Conservation (phyloP, 2,888 invertebrate species). For the Gastracanthus pulcherrimus region DNA sequence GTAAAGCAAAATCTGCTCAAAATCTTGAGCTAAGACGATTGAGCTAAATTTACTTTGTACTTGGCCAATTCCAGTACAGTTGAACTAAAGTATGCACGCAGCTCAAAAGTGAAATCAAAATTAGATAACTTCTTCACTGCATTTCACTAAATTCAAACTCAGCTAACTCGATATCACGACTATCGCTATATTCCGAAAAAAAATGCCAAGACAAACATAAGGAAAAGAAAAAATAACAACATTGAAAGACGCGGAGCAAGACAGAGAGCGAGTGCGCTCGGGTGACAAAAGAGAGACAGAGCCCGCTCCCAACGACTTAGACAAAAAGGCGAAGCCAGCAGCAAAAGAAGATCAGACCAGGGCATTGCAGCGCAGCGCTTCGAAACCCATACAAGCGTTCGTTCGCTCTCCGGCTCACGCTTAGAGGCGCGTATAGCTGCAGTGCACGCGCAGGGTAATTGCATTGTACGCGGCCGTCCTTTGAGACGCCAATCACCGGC, state of each 20-base stretch:
- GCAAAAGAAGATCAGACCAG: background rate
- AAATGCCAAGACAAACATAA: background rate
- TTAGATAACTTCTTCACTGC: no score
- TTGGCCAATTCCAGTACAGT: no score
- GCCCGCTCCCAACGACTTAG: slow-evolving; percentile 20
- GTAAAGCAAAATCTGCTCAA: no score
- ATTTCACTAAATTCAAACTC: no score
- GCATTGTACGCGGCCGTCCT: slow-evolving; percentile 76
- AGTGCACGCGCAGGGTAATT: slow-evolving; percentile 72
- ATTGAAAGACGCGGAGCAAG: background rate
- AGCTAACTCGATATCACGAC: no score
- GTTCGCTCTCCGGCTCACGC: background rate
- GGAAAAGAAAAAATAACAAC: background rate
- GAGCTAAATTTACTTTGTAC: no score
- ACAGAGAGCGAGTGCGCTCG: slow-evolving; percentile 8
- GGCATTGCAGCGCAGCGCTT: background rate
- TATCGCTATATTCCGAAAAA: background rate
- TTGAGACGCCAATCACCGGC: slow-evolving; percentile 76
- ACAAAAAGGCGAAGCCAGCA: slow-evolving; percentile 15
- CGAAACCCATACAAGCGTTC: slow-evolving; percentile 25
- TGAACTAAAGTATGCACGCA: no score
- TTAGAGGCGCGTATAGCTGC: background rate
- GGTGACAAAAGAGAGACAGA: slow-evolving; percentile 35
- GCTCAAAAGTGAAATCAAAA: no score
- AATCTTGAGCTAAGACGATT: no score